phyloP scores from a whole-genome alignment of 2,797 vertebrate genomes.

The Poliocrania exsul region DNA sequence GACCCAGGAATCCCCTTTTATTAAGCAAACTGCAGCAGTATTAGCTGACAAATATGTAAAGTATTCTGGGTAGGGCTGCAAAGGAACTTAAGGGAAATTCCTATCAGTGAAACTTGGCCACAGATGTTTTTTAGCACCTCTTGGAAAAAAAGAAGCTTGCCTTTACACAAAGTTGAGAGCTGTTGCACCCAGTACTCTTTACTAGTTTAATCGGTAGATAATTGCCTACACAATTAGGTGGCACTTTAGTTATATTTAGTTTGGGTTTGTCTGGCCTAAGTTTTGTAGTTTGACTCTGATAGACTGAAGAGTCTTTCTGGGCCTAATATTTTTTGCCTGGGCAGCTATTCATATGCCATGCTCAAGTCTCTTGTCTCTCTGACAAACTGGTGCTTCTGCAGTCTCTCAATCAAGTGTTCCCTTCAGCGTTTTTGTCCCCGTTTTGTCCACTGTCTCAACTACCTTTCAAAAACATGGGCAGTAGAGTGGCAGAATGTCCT shows the following conservation, averaged over 20 bases:
- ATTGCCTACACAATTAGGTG: neutral
- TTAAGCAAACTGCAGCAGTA: neutral
- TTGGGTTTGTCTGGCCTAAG: neutral
- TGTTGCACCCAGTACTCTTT: neutral
- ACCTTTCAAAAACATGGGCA: neutral
- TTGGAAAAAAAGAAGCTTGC: neutral
- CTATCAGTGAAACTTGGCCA: neutral
- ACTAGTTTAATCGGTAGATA: neutral
- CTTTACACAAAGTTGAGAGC: neutral
- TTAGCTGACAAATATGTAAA: slow-evolving; percentile 20
- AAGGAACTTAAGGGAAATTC: slow-evolving; percentile 26
- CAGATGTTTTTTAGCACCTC: neutral
- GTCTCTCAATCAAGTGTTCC: neutral
- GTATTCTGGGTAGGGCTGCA: neutral
- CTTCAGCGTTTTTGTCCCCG: neutral
- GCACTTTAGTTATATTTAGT: neutral
- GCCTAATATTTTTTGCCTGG: neutral
- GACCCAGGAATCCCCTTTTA: neutral
- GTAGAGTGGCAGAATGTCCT: neutral
- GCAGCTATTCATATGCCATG: neutral
- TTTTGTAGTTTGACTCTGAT: neutral
- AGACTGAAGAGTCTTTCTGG: neutral
- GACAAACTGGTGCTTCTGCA: neutral
- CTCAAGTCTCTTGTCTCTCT: neutral
- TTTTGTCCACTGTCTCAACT: neutral